These are phyloP conservation scores for Diorhabda sublineata DNA, from an alignment of 1,140 invertebrate genomes.

Conservation along the genomic window DNA sequence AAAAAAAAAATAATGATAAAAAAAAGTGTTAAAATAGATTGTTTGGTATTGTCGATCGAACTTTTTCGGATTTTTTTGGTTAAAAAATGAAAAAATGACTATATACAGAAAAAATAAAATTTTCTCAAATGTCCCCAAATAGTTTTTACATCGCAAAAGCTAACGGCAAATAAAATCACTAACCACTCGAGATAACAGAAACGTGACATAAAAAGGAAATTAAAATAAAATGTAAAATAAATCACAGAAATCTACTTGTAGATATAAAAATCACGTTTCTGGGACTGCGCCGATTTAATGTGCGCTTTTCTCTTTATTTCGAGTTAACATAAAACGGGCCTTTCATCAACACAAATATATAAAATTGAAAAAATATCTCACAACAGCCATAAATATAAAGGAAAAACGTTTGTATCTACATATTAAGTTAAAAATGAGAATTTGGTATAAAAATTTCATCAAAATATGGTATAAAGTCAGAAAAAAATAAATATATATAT, in stretches of 20 bases:
- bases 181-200: background rate
- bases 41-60: too few species aligned
- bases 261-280: conserved; percentile 19
- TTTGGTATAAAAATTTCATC: too few species aligned
- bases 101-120: too few species aligned
- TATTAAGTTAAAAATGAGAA: too few species aligned
- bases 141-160: background rate
- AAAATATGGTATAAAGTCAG: too few species aligned
- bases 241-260: conserved; percentile 33
- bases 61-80: too few species aligned
- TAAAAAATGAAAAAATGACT: too few species aligned
- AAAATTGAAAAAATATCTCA: background rate
- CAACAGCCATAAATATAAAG: too few species aligned
- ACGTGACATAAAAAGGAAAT: conserved; percentile 19
- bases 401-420: too few species aligned
- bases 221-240: conserved; percentile 21
- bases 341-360: background rate
- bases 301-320: background rate
- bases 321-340: background rate
- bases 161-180: background rate
- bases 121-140: background rate
- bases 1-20: too few species aligned
- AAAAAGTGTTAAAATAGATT: too few species aligned
- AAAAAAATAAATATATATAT: too few species aligned
- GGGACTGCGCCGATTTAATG: conserved; percentile 13